A percentile compares a stretch with the other conserved stretches of the same genome.
phyloP scores from a whole-genome alignment of 2,888 invertebrate species.

The Himalopsyche japonica region DNA sequence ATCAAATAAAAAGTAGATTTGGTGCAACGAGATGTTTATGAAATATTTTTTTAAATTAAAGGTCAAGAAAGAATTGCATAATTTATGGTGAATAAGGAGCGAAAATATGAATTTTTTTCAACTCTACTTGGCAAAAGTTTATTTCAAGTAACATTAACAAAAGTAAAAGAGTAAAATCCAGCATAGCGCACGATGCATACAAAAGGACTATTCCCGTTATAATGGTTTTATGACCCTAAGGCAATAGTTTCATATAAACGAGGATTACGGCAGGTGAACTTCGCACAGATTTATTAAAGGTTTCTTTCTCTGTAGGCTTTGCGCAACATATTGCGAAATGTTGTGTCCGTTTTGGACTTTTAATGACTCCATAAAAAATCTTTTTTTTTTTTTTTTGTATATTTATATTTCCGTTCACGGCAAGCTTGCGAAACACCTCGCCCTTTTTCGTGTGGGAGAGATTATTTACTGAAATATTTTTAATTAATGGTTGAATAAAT shows the following conservation, averaged over 20 bases:
- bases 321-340: constrained; percentile 21
- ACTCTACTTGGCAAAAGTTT: background rate
- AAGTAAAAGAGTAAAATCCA: background rate
- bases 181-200: constrained; percentile 5
- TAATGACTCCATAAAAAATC: constrained; percentile 29
- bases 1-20: too few relatives aligned
- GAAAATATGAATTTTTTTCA: too few relatives aligned
- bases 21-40: too few relatives aligned
- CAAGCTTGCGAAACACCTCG: background rate
- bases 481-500: background rate
- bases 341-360: constrained; percentile 15
- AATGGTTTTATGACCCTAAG: constrained; percentile 11
- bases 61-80: too few relatives aligned
- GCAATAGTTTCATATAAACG: constrained; percentile 7
- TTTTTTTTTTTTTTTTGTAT: constrained; percentile 24
- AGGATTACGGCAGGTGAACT: constrained; percentile 19
- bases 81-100: too few relatives aligned
- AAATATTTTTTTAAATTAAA: too few relatives aligned
- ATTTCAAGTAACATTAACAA: background rate
- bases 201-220: background rate
- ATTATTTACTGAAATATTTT: background rate
- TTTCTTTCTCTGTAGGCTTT: background rate
- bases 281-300: constrained; percentile 24
- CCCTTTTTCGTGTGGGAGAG: background rate
- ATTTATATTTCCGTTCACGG: constrained; percentile 18